Evolutionary conservation across 2,113 vertebrate genomes (phyloP), one percentile per base, ranked within the genome.

Genomic region (Larimichthys crocea): DNA sequence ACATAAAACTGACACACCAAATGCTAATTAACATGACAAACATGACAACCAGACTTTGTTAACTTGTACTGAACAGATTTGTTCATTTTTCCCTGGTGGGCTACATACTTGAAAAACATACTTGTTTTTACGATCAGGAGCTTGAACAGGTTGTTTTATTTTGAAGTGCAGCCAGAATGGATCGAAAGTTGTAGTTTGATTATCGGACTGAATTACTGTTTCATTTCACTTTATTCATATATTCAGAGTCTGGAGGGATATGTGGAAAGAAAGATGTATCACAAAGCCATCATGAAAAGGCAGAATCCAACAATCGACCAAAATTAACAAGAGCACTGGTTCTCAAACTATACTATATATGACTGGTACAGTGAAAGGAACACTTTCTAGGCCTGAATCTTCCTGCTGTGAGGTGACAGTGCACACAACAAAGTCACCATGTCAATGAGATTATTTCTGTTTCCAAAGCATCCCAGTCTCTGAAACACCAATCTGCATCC

Each of bases 371-470:
- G 20, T 10, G 10, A 8, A 22, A 35, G 40, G 29, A 4, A 69
- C 4, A 22, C 10, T 40, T 31, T 44, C 3, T n/a, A 40, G 14
- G 22, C 26, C 22, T 50, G 16, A n/a, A 52, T 57, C 4, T n/a
- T 42, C 16, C 24, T 4, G 11, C 67, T 80, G 24, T 48, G 15
- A 59, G 61, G n/a, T 22, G 31, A 44, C 10, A 11, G 20, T 22
- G 19, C 26, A 76, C 17, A 67, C 52, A 16, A 19, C 2, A 50
- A 17, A 35, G 35, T 70, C 50, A 72, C 68, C 24, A 48, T 72
- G 35, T 16, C 24, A 71, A 68, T 62, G 19, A 15, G 49, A 84
- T 55, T 35, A 61, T 74, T 56, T 68, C 55, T 49, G 24, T 57
- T 49, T 59, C 50, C 35, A 48, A 64, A 42, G 26, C 20, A 11